Evolutionary conservation across 2,113 vertebrate species (phyloP).

Genomic region (Motacilla alba): DNA sequence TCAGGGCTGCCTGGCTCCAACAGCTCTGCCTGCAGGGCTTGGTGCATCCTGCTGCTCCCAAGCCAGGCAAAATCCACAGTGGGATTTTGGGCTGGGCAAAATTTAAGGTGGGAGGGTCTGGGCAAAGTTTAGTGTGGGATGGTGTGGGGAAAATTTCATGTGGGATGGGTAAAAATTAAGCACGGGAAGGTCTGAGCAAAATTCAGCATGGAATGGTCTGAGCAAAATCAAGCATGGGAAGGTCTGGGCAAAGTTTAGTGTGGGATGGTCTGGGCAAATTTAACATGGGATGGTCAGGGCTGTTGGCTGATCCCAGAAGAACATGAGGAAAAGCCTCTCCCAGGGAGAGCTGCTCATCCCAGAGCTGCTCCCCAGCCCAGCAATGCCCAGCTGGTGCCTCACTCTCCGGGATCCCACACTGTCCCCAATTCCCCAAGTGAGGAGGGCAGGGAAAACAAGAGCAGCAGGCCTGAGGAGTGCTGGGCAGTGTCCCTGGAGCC

Average conservation of each 20-base stretch:
- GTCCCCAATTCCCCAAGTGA: accelerated
- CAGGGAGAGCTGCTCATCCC: background rate
- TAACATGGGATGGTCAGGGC: background rate
- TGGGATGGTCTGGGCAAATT: background rate
- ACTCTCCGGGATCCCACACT: too few species aligned
- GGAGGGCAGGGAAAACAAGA: background rate
- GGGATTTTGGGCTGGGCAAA: background rate
- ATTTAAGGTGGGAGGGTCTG: background rate
- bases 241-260: too few species aligned
- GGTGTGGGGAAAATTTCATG: background rate
- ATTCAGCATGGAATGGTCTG: too few species aligned
- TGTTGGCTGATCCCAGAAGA: background rate
- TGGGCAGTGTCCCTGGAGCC: background rate
- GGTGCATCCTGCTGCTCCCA: background rate
- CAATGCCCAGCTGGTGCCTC: background rate
- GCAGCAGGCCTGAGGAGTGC: background rate
- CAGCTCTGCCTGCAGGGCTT: background rate
- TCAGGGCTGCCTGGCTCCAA: background rate
- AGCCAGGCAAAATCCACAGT: background rate
- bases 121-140: background rate
- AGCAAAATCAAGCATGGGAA: too few species aligned
- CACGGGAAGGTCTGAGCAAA: background rate
- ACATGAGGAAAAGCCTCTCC: background rate
- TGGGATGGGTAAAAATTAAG: background rate
- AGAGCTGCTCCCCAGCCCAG: background rate